phyloP scores from a whole-genome alignment of 2,113 vertebrate genomes.

The Sula dactylatra region DNA sequence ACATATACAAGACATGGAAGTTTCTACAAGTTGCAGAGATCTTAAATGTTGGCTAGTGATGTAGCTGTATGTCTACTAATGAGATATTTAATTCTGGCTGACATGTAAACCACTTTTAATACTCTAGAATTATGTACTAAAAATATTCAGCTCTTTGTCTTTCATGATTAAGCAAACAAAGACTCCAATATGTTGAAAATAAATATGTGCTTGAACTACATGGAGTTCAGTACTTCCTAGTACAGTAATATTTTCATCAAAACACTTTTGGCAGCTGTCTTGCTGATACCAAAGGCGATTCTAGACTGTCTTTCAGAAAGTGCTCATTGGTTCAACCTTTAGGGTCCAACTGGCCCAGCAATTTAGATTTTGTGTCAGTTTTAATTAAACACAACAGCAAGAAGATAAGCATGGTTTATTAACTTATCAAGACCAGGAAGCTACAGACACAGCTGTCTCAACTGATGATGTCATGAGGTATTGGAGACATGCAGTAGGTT shows the following conservation, averaged over 20 bases:
- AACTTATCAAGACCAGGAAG: not conserved
- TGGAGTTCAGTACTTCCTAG: not conserved
- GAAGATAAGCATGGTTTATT: not conserved
- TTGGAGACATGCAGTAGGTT: not conserved
- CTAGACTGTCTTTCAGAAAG: not conserved
- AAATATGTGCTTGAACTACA: not conserved
- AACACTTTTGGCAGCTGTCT: not conserved
- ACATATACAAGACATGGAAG: slow-evolving; percentile 47
- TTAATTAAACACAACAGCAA: slow-evolving; percentile 3
- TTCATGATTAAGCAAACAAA: slow-evolving; percentile 17
- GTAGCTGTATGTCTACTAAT: slow-evolving; percentile 61
- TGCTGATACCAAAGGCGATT: not conserved
- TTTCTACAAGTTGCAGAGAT: slow-evolving; percentile 47
- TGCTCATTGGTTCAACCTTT: not conserved
- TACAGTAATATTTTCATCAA: not conserved
- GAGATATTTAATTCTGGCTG: slow-evolving; percentile 31
- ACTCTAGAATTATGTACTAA: not conserved
- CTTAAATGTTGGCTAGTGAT: slow-evolving; percentile 64
- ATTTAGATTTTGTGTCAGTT: not conserved
- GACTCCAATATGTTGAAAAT: not conserved
- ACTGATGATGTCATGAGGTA: not conserved
- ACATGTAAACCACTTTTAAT: not conserved
- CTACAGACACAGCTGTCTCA: not conserved
- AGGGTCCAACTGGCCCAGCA: not conserved
- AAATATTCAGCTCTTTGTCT: slow-evolving; percentile 30